These are phyloP conservation scores for Macheiramphus alcinus DNA, from an alignment of 2,113 vertebrate genomes.

Conservation along the genomic window DNA sequence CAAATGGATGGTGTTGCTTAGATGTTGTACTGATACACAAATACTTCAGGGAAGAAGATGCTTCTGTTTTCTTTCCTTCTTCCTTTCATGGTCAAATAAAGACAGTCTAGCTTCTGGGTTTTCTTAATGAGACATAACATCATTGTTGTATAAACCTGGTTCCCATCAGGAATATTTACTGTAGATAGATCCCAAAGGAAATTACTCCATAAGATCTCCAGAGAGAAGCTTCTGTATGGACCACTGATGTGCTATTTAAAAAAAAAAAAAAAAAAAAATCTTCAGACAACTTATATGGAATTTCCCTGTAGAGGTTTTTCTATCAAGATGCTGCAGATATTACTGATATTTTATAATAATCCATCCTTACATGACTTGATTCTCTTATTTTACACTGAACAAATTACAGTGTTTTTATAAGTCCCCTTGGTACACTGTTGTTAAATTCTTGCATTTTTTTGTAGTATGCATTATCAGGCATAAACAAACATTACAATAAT, in stretches of 20 bases:
- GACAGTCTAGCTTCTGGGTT: background rate
- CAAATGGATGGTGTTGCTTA: background rate
- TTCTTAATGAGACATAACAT: background rate
- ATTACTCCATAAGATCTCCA: background rate
- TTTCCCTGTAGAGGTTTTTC: background rate
- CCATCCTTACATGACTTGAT: background rate
- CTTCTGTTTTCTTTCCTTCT: background rate
- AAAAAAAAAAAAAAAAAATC: background rate
- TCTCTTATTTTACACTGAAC: background rate
- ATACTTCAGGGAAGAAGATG: background rate
- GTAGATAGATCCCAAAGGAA: background rate
- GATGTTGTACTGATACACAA: background rate
- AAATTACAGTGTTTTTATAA: background rate
- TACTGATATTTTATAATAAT: background rate
- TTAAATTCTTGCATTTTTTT: background rate
- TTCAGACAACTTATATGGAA: background rate
- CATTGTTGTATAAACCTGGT: background rate
- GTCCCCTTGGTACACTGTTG: background rate
- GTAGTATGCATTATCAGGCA: background rate
- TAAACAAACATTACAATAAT: slow-evolving; percentile 36
- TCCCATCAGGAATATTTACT: background rate
- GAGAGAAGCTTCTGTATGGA: background rate
- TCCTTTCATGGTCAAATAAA: background rate
- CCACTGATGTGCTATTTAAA: background rate
- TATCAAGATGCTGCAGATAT: background rate